Evolutionary conservation across 2,113 vertebrate genomes (phyloP).

Genomic region (Trachemys scripta): DNA sequence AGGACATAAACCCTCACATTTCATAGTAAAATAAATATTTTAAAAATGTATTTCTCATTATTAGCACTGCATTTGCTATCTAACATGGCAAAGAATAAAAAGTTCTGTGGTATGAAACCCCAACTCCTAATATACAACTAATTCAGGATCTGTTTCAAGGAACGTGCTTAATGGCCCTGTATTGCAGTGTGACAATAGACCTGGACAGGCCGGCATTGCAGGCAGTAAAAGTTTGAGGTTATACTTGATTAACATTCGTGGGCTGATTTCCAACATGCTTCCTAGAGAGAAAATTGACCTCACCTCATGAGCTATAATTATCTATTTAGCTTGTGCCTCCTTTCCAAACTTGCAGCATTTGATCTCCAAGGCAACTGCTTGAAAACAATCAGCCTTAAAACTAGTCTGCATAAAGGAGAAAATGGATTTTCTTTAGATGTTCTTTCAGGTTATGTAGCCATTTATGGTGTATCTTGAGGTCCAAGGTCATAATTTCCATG

Average conservation of each 20-base stretch:
- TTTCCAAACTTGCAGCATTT: not conserved
- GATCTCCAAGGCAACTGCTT: not conserved
- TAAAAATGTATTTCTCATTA: not conserved
- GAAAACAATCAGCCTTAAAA: not conserved
- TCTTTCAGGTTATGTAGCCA: slow-evolving; percentile 68
- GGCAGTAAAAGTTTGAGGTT: not conserved
- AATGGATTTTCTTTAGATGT: not conserved
- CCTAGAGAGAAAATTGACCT: slow-evolving; percentile 9
- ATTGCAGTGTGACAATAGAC: not conserved
- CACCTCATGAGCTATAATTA: not conserved
- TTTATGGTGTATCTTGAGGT: slow-evolving; percentile 79
- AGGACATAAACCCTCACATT: too few species aligned
- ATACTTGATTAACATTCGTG: not conserved
- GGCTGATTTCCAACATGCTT: not conserved
- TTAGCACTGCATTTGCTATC: not conserved
- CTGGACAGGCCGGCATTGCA: not conserved
- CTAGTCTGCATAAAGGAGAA: not conserved
- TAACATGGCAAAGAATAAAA: not conserved
- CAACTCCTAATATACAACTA: not conserved
- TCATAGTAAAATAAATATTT: too few species aligned
- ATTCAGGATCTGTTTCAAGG: not conserved
- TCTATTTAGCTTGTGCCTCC: not conserved
- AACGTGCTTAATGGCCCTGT: not conserved
- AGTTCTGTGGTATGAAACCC: not conserved
- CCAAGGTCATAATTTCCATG: slow-evolving; percentile 88